phyloP scores from a whole-genome alignment of 2,888 invertebrate genomes.

The Campoletis raptor region DNA sequence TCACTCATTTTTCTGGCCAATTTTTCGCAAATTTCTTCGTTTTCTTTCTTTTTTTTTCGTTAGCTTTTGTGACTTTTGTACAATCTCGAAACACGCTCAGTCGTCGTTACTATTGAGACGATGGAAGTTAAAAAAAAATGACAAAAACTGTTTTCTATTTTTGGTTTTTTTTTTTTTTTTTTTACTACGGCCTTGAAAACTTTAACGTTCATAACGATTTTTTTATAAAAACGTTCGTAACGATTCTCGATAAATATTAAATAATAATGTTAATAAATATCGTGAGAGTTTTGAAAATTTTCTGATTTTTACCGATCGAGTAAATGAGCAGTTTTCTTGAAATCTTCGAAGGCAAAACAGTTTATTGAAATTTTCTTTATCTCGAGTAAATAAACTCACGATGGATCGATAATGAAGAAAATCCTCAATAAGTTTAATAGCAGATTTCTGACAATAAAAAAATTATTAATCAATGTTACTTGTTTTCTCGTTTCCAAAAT shows the following conservation, averaged over 20 bases:
- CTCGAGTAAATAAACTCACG: neutral
- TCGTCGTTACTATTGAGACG: constrained; percentile 20
- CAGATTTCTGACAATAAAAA: neutral
- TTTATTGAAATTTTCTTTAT: neutral
- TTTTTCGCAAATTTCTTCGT: constrained; percentile 10
- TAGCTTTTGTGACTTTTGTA: constrained; percentile 37
- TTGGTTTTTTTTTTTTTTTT: too few species aligned
- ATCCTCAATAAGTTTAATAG: neutral
- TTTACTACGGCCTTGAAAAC: neutral
- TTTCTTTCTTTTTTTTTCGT: constrained; percentile 31
- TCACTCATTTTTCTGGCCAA: constrained; percentile 14
- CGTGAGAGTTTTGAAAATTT: neutral
- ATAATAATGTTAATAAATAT: neutral
- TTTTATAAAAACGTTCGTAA: too few species aligned
- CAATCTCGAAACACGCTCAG: constrained; percentile 44
- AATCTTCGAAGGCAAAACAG: neutral
- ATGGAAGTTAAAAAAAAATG: neutral
- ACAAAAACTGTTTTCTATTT: neutral
- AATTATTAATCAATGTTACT: neutral
- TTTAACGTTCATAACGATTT: neutral
- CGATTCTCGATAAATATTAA: neutral
- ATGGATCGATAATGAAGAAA: neutral
- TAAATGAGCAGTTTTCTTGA: neutral
- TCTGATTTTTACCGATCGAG: neutral
- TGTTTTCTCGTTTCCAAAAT: neutral